Evolutionary conservation across 2,888 invertebrate genomes (phyloP).

Genomic region (Cryptus viduatorius): DNA sequence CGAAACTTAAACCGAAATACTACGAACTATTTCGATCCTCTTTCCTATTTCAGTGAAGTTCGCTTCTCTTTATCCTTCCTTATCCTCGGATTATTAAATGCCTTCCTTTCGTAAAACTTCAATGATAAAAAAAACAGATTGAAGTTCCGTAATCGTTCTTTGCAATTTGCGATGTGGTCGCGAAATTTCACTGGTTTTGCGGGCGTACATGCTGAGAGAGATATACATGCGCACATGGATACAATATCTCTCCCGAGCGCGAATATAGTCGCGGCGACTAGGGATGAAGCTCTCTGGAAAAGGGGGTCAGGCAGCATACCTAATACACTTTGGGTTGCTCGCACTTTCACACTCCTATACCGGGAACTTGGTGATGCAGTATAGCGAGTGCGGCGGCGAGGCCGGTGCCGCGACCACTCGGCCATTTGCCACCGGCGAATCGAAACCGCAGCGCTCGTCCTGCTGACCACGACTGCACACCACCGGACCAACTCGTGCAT

Average conservation of each 20-base stretch:
- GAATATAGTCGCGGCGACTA: neutral
- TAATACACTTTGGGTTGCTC: slow-evolving; percentile 30
- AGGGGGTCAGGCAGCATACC: slow-evolving; percentile 33
- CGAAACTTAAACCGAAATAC: no score
- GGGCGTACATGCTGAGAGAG: neutral
- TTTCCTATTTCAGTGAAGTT: no score
- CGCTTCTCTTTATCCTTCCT: no score
- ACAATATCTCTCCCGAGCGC: neutral
- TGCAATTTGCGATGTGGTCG: neutral
- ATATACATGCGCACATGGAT: neutral
- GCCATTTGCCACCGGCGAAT: slow-evolving; percentile 78
- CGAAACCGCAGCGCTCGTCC: slow-evolving; percentile 75
- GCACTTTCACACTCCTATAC: slow-evolving; percentile 35
- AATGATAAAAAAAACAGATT: neutral
- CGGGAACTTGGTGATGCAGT: slow-evolving; percentile 28
- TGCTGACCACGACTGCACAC: slow-evolving; percentile 72
- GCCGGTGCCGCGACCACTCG: slow-evolving; percentile 72
- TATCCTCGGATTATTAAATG: neutral
- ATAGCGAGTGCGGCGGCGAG: slow-evolving; percentile 19
- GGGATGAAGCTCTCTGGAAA: slow-evolving; percentile 11
- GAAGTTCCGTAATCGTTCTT: neutral
- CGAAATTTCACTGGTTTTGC: neutral
- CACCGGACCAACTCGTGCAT: slow-evolving; percentile 56
- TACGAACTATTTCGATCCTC: no score
- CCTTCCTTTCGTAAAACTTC: neutral